A percentile compares a stretch with the other conserved stretches of the same genome.
These are phyloP conservation scores for Pseudomyrmex sp. DNA, from an alignment of 1,140 invertebrate species.

Conservation along the genomic window DNA sequence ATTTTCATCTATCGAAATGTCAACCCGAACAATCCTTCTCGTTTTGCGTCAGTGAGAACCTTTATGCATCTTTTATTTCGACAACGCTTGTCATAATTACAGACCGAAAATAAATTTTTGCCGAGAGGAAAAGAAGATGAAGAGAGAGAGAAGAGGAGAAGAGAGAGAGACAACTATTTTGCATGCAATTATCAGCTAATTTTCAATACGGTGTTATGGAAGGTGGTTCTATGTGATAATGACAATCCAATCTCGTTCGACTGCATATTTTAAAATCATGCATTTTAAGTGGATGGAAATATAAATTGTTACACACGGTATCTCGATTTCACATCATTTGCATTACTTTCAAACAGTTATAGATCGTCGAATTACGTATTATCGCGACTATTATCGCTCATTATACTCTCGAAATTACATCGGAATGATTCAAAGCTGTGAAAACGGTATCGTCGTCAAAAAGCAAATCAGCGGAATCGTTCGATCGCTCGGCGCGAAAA, in stretches of 20 bases:
- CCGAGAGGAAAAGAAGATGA: too few species aligned
- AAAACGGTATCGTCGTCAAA: neutral
- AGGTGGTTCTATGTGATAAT: neutral
- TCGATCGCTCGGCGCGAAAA: conserved; percentile 30
- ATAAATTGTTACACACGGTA: conserved; percentile 1
- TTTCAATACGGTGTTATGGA: neutral
- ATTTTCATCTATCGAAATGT: conserved; percentile 37
- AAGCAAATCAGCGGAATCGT: conserved; percentile 28
- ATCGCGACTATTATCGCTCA: neutral
- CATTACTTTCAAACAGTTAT: conserved; percentile 8
- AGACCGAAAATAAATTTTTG: neutral
- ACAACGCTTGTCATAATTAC: neutral
- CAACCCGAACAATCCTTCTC: conserved; percentile 7
- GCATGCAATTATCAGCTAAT: conserved; percentile 1
- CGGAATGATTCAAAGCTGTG: neutral
- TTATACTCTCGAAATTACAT: neutral
- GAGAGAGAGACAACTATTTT: neutral
- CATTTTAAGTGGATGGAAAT: neutral
- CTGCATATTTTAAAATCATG: conserved; percentile 1
- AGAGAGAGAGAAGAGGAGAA: too few species aligned
- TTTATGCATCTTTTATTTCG: conserved; percentile 33
- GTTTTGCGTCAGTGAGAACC: conserved; percentile 10
- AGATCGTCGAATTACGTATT: conserved; percentile 2
- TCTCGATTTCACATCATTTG: neutral
- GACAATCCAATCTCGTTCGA: neutral